phyloP scores from a whole-genome alignment of 2,797 vertebrate species.

The Cryptoblepharus egeriae region DNA sequence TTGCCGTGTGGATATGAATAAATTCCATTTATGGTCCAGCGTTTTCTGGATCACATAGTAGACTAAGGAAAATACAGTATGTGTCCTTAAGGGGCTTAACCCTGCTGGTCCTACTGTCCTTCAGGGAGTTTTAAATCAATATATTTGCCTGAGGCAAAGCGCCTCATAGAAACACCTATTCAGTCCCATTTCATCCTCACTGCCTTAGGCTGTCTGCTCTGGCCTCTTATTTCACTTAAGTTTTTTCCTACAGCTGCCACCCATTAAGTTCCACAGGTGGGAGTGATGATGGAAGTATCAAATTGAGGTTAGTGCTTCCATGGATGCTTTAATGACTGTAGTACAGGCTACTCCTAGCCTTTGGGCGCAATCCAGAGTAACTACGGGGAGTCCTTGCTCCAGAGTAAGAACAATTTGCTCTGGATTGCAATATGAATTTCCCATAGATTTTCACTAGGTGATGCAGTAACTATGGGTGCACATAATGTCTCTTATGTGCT shows the following conservation, averaged over 20 bases:
- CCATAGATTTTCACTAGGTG: too few relatives aligned
- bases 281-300: not conserved
- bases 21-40: not conserved
- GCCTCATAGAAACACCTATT: conserved; percentile 18
- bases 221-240: conserved; percentile 23
- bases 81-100: not conserved
- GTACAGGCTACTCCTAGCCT: too few relatives aligned
- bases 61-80: conserved; percentile 6
- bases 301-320: not conserved
- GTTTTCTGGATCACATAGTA: not conserved
- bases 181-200: conserved; percentile 9
- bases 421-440: too few relatives aligned
- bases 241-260: not conserved
- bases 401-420: too few relatives aligned
- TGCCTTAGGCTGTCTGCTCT: not conserved
- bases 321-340: not conserved
- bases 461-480: too few relatives aligned
- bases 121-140: not conserved
- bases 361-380: too few relatives aligned
- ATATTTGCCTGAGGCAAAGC: not conserved
- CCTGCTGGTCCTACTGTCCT: not conserved
- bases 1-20: not conserved
- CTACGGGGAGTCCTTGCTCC: too few relatives aligned
- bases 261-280: conserved; percentile 12
- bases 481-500: too few relatives aligned